Evolutionary conservation across 2,797 vertebrate species (phyloP), one percentile per base, ranked within the genome.

Genomic region (Meda fulgida): DNA sequence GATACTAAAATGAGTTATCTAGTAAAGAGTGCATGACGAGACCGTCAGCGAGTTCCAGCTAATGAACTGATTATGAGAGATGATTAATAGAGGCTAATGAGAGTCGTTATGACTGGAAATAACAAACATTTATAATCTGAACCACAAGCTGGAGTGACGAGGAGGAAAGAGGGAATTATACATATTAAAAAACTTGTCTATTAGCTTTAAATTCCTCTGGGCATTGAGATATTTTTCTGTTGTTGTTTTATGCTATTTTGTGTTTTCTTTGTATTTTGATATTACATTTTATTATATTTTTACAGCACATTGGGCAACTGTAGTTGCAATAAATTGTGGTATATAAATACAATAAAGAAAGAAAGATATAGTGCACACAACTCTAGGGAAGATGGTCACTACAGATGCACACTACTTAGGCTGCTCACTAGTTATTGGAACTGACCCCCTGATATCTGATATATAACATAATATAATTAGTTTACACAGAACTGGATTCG

Each of bases 121-220:
- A 90, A 89, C 82, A 86, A 89, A 88, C 89, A 90, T 88, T 88
- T 69, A 86, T 89, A 86, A 89, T 85, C 89, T 34, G 11, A 11
- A 34, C 11, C 29, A 8, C 29, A 11, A 7, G 26, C 26, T 58
- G 53, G n/a, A 60, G n/a, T 14, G 60, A 63, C 60, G 58, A 29
- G 26, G 58, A 26, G 53, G 23, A 58, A 10, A 58, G n/a, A 29
- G 13, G 26, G 19, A 51, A 18, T 9, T 2, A 51, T 19, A 46
- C 13, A 43, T 43, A 43, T 43, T 46, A 4, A 46, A 46, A 46
- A 46, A 14, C 43, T 4, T 1, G 13, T 46, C 13, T 14, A 46
- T 46, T 14, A 14, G 1, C 40, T 14, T 3, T 14, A 14, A 14
- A 4, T 14, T 46, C 43, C 13, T 46, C 43, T 43, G 43, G 43